Base-by-base conservation (phyloP, 2,888 invertebrate genomes). In the Eurytoma adleriae region DNA sequence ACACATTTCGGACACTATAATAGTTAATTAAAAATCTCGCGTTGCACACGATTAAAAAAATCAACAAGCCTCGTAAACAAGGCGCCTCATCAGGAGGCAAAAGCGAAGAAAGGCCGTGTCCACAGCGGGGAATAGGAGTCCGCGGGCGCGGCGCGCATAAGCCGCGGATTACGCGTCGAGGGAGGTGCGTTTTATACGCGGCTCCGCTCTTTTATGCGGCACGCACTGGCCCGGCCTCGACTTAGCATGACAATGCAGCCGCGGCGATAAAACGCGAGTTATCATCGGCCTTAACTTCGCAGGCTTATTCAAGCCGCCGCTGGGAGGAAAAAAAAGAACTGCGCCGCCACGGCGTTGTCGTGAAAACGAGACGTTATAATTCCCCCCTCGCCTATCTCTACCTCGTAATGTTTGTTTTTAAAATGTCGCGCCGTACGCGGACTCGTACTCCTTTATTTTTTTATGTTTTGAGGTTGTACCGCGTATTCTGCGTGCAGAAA, bases 231-330 rank as follows among this genome's bases (percentile, higher is more conserved):
- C 50, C 67, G 4, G 27, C 52, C 79, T 64, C 70, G 78, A 75
- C 69, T 81, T 83, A 80, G 74, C 82, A 83, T 80, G 76, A 50
- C 71, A 61, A 72, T 72, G 56, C 18, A 20, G 14, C 54, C 24
- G 5, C 61, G 64, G 5, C 61, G 64, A 64, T 56, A 62, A 75
- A 67, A 20, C 64, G 56, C 73, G 50, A 76, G 75, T 68, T 80
- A 71, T 78, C 80, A 82, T 78, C 82, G 68, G 52, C 54, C 16
- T 54, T 10, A n/a, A 20, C 59, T 40, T 16, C 62, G n/a, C 12
- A 12, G 18, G 64, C 40, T 64, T 64, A 64, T 64, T 64, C 48
- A 40, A 48, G 40, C 48, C 10, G 48, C 20, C 20, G 20, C 5
- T 12, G 64, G 64, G 3, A 40, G 0, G 10, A 40, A 40, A 40